A percentile compares a stretch with the other conserved stretches of the same genome.
Conservation (phyloP, 2,113 vertebrate species). For the Xenopus borealis region DNA sequence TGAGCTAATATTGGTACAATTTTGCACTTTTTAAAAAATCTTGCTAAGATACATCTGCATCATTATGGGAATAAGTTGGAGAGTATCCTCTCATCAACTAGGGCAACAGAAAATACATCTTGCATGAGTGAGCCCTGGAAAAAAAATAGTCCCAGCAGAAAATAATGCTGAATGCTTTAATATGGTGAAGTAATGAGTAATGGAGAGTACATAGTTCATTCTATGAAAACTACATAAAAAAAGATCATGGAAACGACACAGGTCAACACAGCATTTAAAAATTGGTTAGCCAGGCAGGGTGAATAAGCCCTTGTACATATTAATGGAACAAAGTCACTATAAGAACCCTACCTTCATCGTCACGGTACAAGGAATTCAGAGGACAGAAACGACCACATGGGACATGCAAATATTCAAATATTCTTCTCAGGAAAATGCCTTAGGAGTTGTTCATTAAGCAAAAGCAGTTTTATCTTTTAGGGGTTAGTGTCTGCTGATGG, state of each 20-base stretch:
- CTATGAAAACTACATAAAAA: not conserved
- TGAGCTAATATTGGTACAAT: no score
- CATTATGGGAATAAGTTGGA: no score
- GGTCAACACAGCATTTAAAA: slow-evolving; percentile 19
- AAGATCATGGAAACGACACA: not conserved
- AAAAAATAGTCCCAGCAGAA: no score
- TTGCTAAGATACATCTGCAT: no score
- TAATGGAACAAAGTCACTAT: slow-evolving; percentile 31
- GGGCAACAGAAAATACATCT: no score
- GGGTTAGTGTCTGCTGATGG: slow-evolving; percentile 32
- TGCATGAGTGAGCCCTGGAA: no score
- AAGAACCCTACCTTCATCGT: slow-evolving; percentile 15
- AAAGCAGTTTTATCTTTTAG: slow-evolving; percentile 30
- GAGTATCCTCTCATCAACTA: no score
- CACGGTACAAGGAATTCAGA: slow-evolving; percentile 17
- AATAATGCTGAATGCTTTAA: no score
- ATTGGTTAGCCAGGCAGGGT: slow-evolving; percentile 10
- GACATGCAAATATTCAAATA: slow-evolving; percentile 39
- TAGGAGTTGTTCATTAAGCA: slow-evolving; percentile 40
- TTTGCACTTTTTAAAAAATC: no score
- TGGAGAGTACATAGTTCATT: not conserved
- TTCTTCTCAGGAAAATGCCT: slow-evolving; percentile 21
- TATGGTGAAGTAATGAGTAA: not conserved
- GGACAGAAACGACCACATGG: slow-evolving; percentile 30
- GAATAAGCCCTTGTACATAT: slow-evolving; percentile 30